Evolutionary conservation across 2,113 vertebrate species (phyloP).

Genomic region (Malaclemys terrapin): DNA sequence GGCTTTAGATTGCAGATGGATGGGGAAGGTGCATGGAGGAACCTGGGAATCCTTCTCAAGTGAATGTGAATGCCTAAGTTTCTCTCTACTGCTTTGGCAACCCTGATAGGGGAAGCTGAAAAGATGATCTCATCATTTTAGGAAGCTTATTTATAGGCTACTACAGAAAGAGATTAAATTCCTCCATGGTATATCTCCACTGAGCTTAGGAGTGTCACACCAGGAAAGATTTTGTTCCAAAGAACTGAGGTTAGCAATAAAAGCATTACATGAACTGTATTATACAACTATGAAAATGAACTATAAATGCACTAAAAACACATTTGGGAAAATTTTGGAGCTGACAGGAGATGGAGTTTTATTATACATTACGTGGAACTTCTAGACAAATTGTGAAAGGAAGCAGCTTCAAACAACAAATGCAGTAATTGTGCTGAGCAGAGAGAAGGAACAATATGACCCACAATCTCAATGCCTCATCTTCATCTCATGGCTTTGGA

Average conservation of each 20-base stretch:
- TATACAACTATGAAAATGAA: background rate
- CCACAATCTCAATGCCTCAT: background rate
- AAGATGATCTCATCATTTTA: rapidly evolving
- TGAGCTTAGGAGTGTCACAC: background rate
- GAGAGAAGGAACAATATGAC: background rate
- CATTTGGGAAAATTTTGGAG: background rate
- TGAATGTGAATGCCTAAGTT: rapidly evolving
- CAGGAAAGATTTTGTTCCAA: rapidly evolving
- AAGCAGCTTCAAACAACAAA: background rate
- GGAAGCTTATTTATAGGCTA: background rate
- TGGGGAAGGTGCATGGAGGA: background rate
- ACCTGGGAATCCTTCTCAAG: background rate
- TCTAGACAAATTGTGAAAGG: background rate
- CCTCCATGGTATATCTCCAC: background rate
- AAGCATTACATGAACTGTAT: background rate
- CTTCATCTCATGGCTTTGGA: background rate
- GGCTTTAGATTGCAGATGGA: background rate
- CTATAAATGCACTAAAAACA: background rate
- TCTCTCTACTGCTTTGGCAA: background rate
- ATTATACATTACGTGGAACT: no score
- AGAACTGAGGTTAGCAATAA: rapidly evolving
- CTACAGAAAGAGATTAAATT: rapidly evolving
- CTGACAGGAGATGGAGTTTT: background rate
- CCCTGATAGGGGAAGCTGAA: background rate
- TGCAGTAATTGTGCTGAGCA: background rate